Conservation (phyloP, 2,888 invertebrate species). For the Amblyjoppa fuscipennis region DNA sequence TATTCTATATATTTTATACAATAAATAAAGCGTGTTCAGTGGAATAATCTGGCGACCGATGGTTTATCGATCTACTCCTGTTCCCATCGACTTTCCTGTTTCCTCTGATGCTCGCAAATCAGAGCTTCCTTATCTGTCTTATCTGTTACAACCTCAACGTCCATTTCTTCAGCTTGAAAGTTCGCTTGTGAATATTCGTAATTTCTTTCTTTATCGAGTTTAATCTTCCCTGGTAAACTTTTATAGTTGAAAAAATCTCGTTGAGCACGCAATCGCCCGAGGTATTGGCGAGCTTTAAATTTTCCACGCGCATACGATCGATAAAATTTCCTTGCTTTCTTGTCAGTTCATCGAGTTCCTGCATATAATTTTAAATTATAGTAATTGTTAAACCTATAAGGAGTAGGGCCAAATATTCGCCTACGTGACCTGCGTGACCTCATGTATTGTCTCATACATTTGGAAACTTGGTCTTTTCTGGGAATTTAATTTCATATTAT, state of each 20-base stretch:
- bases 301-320: slow-evolving; percentile 81
- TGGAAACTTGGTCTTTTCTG: too few relatives aligned
- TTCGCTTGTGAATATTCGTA: slow-evolving; percentile 84
- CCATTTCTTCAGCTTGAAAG: slow-evolving; percentile 85
- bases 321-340: slow-evolving; percentile 81
- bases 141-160: slow-evolving; percentile 83
- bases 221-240: slow-evolving; percentile 84
- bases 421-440: too few relatives aligned
- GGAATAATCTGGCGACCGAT: slow-evolving; percentile 37
- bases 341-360: too few relatives aligned
- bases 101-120: slow-evolving; percentile 79
- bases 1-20: too few relatives aligned
- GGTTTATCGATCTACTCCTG: slow-evolving; percentile 81
- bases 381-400: too few relatives aligned
- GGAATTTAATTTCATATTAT: too few relatives aligned
- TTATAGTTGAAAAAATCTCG: slow-evolving; percentile 84
- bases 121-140: slow-evolving; percentile 84
- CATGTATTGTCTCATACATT: too few relatives aligned
- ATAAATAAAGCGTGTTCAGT: slow-evolving; percentile 17
- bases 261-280: slow-evolving; percentile 79
- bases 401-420: too few relatives aligned
- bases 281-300: slow-evolving; percentile 79
- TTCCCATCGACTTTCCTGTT: slow-evolving; percentile 81
- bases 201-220: slow-evolving; percentile 85
- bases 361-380: too few relatives aligned